Conservation (phyloP, 2,113 vertebrate genomes). For the Okapia johnstoni region DNA sequence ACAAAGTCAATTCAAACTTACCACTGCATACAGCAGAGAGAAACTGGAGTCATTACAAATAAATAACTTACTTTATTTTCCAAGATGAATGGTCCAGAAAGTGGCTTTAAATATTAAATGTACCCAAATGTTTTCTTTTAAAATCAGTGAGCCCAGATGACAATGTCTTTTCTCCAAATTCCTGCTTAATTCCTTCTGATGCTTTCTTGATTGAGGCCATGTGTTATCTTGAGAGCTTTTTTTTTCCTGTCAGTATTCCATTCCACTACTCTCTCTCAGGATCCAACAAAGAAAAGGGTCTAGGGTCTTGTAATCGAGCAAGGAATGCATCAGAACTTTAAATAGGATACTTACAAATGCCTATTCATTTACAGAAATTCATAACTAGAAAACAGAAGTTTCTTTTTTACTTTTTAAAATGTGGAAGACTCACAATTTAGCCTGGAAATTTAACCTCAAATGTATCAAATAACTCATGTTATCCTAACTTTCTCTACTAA, state of each 20-base stretch:
- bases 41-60: background rate
- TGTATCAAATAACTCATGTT: background rate
- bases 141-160: constrained; percentile 12
- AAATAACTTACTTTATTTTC: background rate
- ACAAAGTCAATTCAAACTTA: background rate
- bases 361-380: background rate
- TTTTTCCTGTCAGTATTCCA: background rate
- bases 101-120: background rate
- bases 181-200: constrained; percentile 12
- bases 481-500: background rate
- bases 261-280: background rate
- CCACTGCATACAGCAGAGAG: background rate
- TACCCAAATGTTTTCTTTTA: constrained; percentile 43
- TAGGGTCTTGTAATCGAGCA: background rate
- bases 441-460: background rate
- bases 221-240: background rate
- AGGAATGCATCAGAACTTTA: background rate
- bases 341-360: background rate
- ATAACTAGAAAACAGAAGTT: background rate
- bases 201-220: constrained; percentile 44
- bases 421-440: background rate
- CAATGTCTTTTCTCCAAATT: constrained; percentile 28
- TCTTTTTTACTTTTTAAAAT: background rate
- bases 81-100: background rate
- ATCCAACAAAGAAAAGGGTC: background rate